Conservation (phyloP, 37 sponge, comb jelly and placozoan species). For the Sycon ciliatum region DNA sequence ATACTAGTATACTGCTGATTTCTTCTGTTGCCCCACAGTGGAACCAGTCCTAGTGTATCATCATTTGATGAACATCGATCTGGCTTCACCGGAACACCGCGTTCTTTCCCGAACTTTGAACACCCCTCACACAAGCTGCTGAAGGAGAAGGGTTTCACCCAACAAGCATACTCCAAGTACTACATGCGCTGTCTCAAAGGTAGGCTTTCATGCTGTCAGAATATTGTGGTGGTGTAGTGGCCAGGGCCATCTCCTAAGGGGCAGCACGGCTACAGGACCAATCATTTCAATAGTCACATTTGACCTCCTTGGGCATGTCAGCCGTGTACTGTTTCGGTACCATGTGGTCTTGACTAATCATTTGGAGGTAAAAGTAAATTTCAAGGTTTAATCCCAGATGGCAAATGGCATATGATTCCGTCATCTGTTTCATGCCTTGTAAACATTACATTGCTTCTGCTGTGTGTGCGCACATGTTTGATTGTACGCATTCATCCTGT, state of each 20-base stretch:
- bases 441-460: neutral
- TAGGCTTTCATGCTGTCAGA: neutral
- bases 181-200: slow-evolving; percentile 84
- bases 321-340: too few species aligned
- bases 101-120: slow-evolving; percentile 88
- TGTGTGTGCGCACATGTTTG: neutral
- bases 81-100: slow-evolving; percentile 23
- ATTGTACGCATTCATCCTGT: neutral
- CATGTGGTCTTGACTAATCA: neutral
- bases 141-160: slow-evolving; percentile 95
- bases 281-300: neutral
- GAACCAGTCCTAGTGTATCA: neutral
- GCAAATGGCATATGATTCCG: too few species aligned
- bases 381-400: too few species aligned
- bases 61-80: neutral
- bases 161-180: slow-evolving; percentile 86
- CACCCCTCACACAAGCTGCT: slow-evolving; percentile 95
- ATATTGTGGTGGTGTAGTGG: neutral
- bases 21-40: too few species aligned
- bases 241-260: neutral
- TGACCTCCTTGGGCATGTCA: too few species aligned
- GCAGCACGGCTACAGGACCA: neutral
- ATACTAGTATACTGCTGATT: too few species aligned
- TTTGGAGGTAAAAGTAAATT: neutral
- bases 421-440: too few species aligned